phyloP scores from a whole-genome alignment of 2,113 vertebrate genomes.

The Alosa alosa region DNA sequence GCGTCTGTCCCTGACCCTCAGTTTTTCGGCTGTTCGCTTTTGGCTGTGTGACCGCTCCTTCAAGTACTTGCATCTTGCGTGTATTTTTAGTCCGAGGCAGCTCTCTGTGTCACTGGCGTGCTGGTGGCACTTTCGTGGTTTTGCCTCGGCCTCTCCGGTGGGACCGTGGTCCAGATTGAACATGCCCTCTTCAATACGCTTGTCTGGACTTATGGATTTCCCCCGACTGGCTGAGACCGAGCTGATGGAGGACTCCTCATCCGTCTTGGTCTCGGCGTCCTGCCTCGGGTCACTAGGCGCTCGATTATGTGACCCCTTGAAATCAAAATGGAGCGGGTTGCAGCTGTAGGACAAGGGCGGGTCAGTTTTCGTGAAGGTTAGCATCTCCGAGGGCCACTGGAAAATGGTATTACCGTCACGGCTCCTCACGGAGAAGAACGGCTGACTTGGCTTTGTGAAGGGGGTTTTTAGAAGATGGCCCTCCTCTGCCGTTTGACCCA shows the following conservation, averaged over 20 bases:
- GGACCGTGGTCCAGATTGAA: conserved; percentile 25
- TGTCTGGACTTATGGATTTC: conserved; percentile 37
- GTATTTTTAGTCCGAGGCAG: conserved; percentile 35
- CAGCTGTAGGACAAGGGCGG: conserved; percentile 85
- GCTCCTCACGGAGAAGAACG: conserved; percentile 80
- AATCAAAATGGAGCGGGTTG: conserved; percentile 88
- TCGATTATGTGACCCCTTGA: conserved; percentile 71
- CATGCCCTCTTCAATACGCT: conserved; percentile 35
- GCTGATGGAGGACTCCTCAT: conserved; percentile 56
- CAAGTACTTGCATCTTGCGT: conserved; percentile 34
- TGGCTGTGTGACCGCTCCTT: conserved; percentile 33
- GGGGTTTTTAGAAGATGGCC: conserved; percentile 19
- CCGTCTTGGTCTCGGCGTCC: conserved; percentile 59
- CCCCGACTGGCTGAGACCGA: conserved; percentile 44
- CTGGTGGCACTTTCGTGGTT: conserved; percentile 37
- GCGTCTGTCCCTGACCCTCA: conserved; percentile 37
- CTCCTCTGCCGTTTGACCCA: conserved; percentile 19
- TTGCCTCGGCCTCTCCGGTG: conserved; percentile 30
- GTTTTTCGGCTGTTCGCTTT: conserved; percentile 37
- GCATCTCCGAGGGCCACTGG: conserved; percentile 88
- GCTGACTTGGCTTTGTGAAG: conserved; percentile 64
- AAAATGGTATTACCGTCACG: conserved; percentile 78
- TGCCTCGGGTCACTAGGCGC: conserved; percentile 56
- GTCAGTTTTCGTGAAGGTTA: conserved; percentile 75
- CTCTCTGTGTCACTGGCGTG: conserved; percentile 24